Evolutionary conservation across 2,113 vertebrate genomes (phyloP), one percentile per base, ranked within the genome.

Genomic region (Menidia beryllina): DNA sequence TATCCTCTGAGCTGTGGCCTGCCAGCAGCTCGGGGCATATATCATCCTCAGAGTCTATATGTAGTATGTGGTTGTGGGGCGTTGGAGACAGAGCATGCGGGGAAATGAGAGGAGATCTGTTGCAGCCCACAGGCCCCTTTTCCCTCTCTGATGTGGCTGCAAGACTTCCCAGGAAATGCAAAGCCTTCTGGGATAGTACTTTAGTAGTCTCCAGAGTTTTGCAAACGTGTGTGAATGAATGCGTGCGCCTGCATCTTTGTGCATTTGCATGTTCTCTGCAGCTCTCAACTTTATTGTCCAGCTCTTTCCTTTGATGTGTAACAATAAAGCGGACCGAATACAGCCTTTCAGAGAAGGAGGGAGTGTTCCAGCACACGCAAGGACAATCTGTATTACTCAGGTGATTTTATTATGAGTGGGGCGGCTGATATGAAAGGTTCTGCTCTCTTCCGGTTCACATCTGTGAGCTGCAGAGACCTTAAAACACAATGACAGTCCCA

Each of bases 61-160:
- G 75, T 65, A 74, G 81, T 66, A 80, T 83, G 86, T 43, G 88
- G 83, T 87, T 78, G 75, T 60, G 76, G 77, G 58, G 68, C 21
- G 72, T 88, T 77, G 80, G 75, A 86, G 82, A 86, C 64, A 58
- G 75, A 87, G 80, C 57, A 73, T 80, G 78, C 55, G 34, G 76
- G 83, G 84, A 86, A 90, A 88, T 85, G 82, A 90, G 75, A 86
- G 75, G 82, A 89, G 88, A 81, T 89, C 83, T 82, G 78, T 65
- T 82, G 86, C 83, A 82, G 82, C 79, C 86, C 81, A 87, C 82
- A 86, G 84, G 76, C 83, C 86, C 84, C 77, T 72, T 84, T 65
- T 25, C 69, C 64, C 62, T 58, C 86, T 89, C 81, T 91, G 87
- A 92, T 90, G 89, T 92, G 91, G 89, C 87, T 85, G 68, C 39